Base-by-base conservation (phyloP, 2,888 invertebrate species). In the Troglohyphantes excavatus region DNA sequence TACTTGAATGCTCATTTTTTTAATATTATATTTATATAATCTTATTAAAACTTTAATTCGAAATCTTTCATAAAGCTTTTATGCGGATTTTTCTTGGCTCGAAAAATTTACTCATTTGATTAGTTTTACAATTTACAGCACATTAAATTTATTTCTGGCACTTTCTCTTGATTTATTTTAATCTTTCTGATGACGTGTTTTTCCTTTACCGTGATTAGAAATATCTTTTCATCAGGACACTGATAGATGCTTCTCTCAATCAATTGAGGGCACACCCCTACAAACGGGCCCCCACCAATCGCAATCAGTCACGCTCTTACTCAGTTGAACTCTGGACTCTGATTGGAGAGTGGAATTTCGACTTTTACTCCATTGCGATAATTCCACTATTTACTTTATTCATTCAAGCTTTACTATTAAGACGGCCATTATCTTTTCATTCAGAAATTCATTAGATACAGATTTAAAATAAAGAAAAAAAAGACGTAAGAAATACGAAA, bases 311-410 rank as follows among this genome's bases (percentile, higher is more conserved):
- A 53, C 0, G 1, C n/a, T n/a, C 53, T 53, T 33, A n/a, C 53
- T 7, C n/a, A 1, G 0, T 13, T n/a, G 53, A 53, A 2, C 53
- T 53, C 13, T 53, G 53, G n/a, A 53, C 53, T 53, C 17, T 53
- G 53, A 17, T 53, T 13, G n/a, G 7, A 23, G 19, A 23, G 43
- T 70, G 33, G 70, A 70, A 43, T 43, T 70, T 70, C 43, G 43
- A 43, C 39, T 33, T 43, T n/a, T 39, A 43, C 23, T 53, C 33
- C 33, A 53, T n/a, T 13, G 46, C 5, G 53, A 53, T 53, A 53
- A 53, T 53, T 53, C n/a, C n/a, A 53, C 53, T 53, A 53, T 53
- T 53, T 53, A 53, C 53, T 53, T 53, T n/a, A 39, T n/a, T 53
- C 53, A 53, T 53, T 53, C 53, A 53, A 53, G 53, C 13, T 53